phyloP scores from a whole-genome alignment of 2,113 vertebrate species.

The Ranitomeya imitator region DNA sequence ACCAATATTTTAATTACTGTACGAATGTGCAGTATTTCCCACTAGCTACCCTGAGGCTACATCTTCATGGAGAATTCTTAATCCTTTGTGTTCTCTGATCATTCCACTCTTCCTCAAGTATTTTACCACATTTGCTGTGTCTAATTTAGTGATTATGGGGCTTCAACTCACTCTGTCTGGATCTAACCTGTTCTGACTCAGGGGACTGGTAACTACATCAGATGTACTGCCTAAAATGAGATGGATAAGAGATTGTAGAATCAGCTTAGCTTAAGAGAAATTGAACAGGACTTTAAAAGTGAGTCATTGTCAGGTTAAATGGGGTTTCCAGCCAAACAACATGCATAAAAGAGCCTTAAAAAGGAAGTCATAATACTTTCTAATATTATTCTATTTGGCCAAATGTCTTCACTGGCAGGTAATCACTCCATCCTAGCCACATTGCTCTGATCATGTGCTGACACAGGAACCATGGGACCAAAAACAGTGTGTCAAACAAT shows the following conservation, averaged over 20 bases:
- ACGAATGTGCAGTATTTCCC: constrained; percentile 38
- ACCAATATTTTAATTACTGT: constrained; percentile 53
- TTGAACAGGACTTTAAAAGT: constrained; percentile 65
- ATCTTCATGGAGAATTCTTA: constrained; percentile 27
- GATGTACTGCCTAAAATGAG: background rate
- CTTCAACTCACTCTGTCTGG: constrained; percentile 70
- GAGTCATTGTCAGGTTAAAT: constrained; percentile 51
- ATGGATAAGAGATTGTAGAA: constrained; percentile 62
- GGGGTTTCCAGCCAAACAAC: too few relatives aligned
- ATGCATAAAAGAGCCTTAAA: too few relatives aligned
- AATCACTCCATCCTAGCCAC: too few relatives aligned
- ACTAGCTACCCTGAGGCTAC: constrained; percentile 18
- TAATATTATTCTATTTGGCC: too few relatives aligned
- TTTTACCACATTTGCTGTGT: constrained; percentile 69
- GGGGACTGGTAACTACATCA: constrained; percentile 53
- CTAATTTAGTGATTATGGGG: constrained; percentile 70
- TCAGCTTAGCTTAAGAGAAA: constrained; percentile 56
- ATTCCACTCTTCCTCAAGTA: constrained; percentile 64
- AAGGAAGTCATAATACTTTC: too few relatives aligned
- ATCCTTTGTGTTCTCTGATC: constrained; percentile 60
- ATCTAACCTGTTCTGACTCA: constrained; percentile 71
- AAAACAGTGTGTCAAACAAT: too few relatives aligned
- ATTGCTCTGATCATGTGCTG: too few relatives aligned
- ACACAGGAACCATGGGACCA: too few relatives aligned
- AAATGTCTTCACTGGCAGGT: too few relatives aligned